A percentile compares a stretch with the other conserved stretches of the same genome.
phyloP scores from a whole-genome alignment of 2,113 vertebrate genomes.

The Ochotona curzoniae region DNA sequence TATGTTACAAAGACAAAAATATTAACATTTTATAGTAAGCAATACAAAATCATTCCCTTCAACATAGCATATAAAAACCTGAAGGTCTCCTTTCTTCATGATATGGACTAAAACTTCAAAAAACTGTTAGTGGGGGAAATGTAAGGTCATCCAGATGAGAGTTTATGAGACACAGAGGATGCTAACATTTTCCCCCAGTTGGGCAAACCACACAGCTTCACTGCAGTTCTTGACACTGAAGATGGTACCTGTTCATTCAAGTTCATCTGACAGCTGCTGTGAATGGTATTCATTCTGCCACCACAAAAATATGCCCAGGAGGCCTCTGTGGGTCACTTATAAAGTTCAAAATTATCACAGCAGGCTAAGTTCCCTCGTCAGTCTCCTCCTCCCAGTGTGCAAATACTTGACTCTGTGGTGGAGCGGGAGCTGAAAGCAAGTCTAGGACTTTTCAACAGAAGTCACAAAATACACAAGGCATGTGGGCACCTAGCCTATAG shows the following conservation, averaged over 20 bases:
- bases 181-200: background rate
- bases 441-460: background rate
- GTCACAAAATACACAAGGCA: background rate
- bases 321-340: background rate
- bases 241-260: background rate
- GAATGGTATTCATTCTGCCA: background rate
- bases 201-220: background rate
- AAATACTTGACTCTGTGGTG: background rate
- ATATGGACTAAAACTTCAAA: slow-evolving; percentile 14
- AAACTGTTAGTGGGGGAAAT: background rate
- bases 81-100: background rate
- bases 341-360: background rate
- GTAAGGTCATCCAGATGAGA: background rate
- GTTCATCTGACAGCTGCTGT: background rate
- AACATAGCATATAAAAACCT: background rate
- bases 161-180: background rate
- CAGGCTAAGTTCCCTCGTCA: background rate
- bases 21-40: slow-evolving; percentile 38
- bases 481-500: background rate
- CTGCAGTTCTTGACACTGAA: background rate
- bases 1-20: slow-evolving; percentile 45
- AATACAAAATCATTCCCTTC: background rate
- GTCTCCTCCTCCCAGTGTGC: background rate
- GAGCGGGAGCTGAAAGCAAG: background rate
- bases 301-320: background rate